Evolutionary conservation across 2,888 invertebrate species (phyloP).

Genomic region (Parthenolecanium corni): DNA sequence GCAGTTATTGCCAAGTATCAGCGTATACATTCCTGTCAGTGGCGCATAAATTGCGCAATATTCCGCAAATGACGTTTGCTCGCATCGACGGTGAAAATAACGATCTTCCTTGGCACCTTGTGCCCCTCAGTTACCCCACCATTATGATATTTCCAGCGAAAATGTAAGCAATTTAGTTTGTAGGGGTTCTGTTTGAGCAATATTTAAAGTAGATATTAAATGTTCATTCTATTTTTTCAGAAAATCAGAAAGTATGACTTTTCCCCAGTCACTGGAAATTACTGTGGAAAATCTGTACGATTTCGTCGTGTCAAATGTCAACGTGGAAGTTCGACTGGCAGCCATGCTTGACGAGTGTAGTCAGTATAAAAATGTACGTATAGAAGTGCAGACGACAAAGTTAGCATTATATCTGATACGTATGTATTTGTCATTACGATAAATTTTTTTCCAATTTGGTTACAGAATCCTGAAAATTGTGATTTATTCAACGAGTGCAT

Average conservation of each 20-base stretch:
- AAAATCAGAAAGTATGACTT: slow-evolving; percentile 59
- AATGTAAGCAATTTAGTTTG: slow-evolving; percentile 45
- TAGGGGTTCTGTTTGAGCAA: slow-evolving; percentile 36
- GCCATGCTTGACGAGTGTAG: slow-evolving; percentile 12
- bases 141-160: slow-evolving; percentile 65
- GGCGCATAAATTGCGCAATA: slow-evolving; percentile 48
- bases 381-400: too few species aligned
- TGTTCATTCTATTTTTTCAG: slow-evolving; percentile 39
- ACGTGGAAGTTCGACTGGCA: slow-evolving; percentile 2
- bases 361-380: slow-evolving; percentile 4
- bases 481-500: slow-evolving; percentile 2
- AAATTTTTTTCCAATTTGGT: not conserved
- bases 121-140: slow-evolving; percentile 65
- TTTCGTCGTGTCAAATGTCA: slow-evolving; percentile 54
- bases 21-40: slow-evolving; percentile 56
- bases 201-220: not conserved
- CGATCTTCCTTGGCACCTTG: slow-evolving; percentile 78
- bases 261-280: slow-evolving; percentile 51
- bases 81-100: slow-evolving; percentile 71
- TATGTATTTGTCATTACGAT: not conserved
- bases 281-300: slow-evolving; percentile 55
- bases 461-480: slow-evolving; percentile 3
- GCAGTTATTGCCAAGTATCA: slow-evolving; percentile 60
- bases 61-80: slow-evolving; percentile 46
- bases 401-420: not conserved